Percentiles rank a stretch among this genome's conserved stretches.
Evolutionary conservation across 92 coral and sea anemone species (phyloP).

Genomic region (Scolanthus callimorphus): DNA sequence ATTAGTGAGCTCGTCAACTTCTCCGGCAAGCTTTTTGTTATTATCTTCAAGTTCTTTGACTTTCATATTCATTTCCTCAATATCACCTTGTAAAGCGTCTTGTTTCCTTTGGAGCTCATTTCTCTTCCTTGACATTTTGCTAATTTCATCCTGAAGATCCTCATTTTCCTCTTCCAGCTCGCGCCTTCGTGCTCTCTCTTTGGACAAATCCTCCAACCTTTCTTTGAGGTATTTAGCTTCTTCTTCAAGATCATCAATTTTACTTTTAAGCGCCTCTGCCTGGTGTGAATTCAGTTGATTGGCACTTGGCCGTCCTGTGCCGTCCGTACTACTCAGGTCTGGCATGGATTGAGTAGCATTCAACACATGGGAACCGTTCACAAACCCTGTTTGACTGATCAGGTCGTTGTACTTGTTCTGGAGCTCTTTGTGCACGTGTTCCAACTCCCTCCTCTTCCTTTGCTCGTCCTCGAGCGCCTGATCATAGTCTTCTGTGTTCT

Average conservation of each 20-base stretch:
- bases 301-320: neutral
- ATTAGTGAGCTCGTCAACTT: constrained; percentile 39
- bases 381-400: neutral
- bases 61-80: constrained; percentile 46
- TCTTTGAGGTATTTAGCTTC: constrained; percentile 63
- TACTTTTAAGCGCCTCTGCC: constrained; percentile 12
- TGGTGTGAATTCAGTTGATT: neutral
- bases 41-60: constrained; percentile 41
- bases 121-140: constrained; percentile 37
- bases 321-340: too few relatives aligned
- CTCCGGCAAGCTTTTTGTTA: constrained; percentile 30
- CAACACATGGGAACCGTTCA: too few relatives aligned
- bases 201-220: constrained; percentile 59
- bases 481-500: too few relatives aligned
- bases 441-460: too few relatives aligned
- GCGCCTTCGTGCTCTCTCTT: constrained; percentile 47
- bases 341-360: too few relatives aligned
- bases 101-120: constrained; percentile 40
- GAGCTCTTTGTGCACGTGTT: neutral
- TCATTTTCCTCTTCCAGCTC: constrained; percentile 59
- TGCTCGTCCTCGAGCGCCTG: too few relatives aligned
- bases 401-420: neutral
- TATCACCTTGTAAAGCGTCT: constrained; percentile 33
- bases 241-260: constrained; percentile 58
- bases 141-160: constrained; percentile 68